Evolutionary conservation across 1,140 invertebrate species (phyloP).

Genomic region (Drosophila athabasca): DNA sequence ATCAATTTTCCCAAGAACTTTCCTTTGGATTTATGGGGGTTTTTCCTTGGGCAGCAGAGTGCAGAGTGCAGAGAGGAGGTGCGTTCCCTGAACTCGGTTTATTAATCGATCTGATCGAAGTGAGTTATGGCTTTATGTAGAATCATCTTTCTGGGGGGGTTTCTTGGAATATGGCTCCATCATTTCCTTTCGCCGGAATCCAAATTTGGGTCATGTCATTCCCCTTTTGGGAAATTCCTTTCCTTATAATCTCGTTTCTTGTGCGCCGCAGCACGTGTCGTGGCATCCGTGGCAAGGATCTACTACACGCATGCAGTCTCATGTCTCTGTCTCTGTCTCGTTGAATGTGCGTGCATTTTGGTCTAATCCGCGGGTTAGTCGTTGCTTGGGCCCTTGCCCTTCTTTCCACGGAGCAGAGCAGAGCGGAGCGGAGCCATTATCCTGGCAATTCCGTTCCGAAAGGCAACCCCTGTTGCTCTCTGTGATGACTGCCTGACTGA

Average conservation of each 20-base stretch:
- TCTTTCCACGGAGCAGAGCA: no score
- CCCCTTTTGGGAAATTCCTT: constrained; percentile 2
- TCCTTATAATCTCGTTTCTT: constrained; percentile 35
- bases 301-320: constrained; percentile 7
- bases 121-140: constrained; percentile 18
- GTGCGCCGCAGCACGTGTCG: constrained; percentile 42
- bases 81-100: constrained; percentile 48
- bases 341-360: constrained; percentile 70
- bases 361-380: constrained; percentile 77
- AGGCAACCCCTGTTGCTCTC: constrained; percentile 50
- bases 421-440: constrained; percentile 1
- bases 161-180: constrained; percentile 16
- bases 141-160: no score
- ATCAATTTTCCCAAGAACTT: constrained; percentile 32
- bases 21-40: neutral
- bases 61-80: no score
- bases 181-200: neutral
- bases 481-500: neutral
- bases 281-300: constrained; percentile 39
- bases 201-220: neutral
- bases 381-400: constrained; percentile 2
- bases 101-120: constrained; percentile 32
- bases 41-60: constrained; percentile 5
- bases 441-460: constrained; percentile 1
- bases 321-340: constrained; percentile 5